Conservation (phyloP, 2,888 invertebrate species). For the Slavum lentiscoides region DNA sequence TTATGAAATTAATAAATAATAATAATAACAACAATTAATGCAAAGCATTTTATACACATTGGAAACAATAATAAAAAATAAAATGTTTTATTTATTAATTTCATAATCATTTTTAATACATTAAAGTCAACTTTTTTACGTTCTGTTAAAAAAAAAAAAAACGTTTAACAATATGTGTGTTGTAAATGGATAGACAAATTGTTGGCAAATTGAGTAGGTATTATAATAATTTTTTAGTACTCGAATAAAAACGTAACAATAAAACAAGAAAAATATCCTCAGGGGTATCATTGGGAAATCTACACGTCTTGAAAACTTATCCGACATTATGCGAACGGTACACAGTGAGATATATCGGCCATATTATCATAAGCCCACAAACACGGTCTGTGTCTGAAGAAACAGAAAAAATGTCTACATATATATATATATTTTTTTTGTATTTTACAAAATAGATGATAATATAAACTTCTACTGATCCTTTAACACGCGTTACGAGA, state of each 20-base stretch:
- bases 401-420: not conserved
- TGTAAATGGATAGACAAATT: not conserved
- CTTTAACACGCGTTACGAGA: not conserved
- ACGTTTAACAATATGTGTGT: not conserved
- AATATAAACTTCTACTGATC: not conserved
- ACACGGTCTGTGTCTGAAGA: not conserved
- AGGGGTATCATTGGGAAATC: not conserved
- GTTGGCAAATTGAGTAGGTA: not conserved
- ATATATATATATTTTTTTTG: not conserved
- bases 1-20: not conserved
- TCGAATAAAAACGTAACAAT: not conserved
- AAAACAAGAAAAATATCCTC: not conserved
- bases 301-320: conserved; percentile 1
- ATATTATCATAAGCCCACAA: not conserved
- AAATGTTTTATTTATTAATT: too few species aligned
- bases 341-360: not conserved
- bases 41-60: not conserved
- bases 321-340: not conserved
- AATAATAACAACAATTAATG: conserved; percentile 1
- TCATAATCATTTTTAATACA: too few species aligned
- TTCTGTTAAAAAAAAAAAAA: not conserved
- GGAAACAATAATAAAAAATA: not conserved
- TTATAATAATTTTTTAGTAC: not conserved
- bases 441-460: not conserved
- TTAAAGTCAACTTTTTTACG: too few species aligned